These are phyloP conservation scores for Acomys russatus DNA, from an alignment of 2,797 vertebrate species.

Conservation along the genomic window DNA sequence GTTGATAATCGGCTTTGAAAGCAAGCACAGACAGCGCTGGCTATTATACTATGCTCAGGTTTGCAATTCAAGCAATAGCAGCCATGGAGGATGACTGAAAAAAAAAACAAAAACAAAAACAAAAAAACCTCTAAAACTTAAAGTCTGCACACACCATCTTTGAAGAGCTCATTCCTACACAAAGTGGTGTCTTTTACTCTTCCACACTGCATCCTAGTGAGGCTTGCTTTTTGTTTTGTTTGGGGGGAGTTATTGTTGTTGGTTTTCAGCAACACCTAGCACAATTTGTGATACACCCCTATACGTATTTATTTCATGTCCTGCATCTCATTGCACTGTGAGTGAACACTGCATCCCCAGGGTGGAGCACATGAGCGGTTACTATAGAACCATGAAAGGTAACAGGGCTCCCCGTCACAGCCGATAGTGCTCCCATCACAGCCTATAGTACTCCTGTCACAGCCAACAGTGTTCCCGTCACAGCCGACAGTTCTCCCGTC, in stretches of 20 bases:
- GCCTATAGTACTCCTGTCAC: no score
- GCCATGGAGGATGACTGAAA: neutral
- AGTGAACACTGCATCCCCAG: no score
- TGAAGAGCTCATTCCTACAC: neutral
- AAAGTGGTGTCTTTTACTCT: neutral
- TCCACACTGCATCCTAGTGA: neutral
- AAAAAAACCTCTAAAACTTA: neutral
- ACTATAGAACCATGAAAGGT: neutral
- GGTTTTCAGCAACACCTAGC: neutral
- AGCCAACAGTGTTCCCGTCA: no score
- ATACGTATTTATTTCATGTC: neutral
- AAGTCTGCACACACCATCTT: neutral
- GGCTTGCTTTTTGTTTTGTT: neutral
- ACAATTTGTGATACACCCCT: neutral
- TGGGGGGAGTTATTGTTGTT: neutral
- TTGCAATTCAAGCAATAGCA: conserved; percentile 10
- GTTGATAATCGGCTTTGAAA: conserved; percentile 47
- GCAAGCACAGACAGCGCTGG: conserved; percentile 33
- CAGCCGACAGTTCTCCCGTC: no score
- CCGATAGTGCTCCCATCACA: no score
- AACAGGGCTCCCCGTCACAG: neutral
- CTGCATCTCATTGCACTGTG: neutral
- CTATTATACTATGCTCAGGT: neutral
- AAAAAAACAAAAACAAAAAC: no score
- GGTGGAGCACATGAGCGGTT: neutral